A percentile compares a stretch with the other conserved stretches of the same genome.
These are phyloP conservation scores for Acanthosoma haemorrhoidale DNA, from an alignment of 2,888 invertebrate genomes.

Conservation along the genomic window DNA sequence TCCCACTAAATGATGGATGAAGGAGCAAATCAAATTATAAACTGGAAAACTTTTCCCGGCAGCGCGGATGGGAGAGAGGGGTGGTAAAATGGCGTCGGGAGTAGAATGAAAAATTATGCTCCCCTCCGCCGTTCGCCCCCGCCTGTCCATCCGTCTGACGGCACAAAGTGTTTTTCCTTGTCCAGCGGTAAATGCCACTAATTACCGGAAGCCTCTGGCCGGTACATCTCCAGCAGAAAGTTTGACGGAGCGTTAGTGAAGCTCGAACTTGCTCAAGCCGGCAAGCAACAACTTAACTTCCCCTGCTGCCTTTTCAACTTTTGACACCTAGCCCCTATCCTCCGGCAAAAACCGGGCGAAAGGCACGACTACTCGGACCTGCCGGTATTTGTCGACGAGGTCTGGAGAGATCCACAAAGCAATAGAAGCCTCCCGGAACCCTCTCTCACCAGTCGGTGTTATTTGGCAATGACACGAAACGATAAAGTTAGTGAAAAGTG, in stretches of 20 bases:
- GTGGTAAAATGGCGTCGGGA: background rate
- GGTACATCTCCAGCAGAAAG: slow-evolving; percentile 12
- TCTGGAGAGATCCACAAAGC: background rate
- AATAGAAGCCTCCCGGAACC: too few relatives aligned
- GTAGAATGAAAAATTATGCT: slow-evolving; percentile 13
- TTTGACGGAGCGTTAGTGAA: too few relatives aligned
- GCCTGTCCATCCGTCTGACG: background rate
- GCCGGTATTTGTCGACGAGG: background rate
- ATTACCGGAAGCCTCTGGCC: slow-evolving; percentile 16
- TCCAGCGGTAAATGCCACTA: slow-evolving; percentile 13
- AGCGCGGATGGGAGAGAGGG: background rate
- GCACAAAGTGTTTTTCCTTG: slow-evolving; percentile 20
- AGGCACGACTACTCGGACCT: background rate
- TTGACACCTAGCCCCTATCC: background rate
- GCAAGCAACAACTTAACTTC: background rate
- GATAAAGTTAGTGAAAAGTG: too few relatives aligned
- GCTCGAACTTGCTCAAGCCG: background rate
- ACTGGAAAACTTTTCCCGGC: slow-evolving; percentile 8
- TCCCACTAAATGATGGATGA: slow-evolving; percentile 21
- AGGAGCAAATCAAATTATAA: slow-evolving; percentile 20
- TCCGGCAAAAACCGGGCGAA: too few relatives aligned
- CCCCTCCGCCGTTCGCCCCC: background rate
- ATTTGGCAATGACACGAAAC: too few relatives aligned
- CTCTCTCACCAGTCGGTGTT: too few relatives aligned
- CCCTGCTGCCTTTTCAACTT: background rate